A percentile compares a stretch with the other conserved stretches of the same genome.
Evolutionary conservation across 92 coral and sea anemone genomes (phyloP).

Genomic region (Epizoanthus fatuus): DNA sequence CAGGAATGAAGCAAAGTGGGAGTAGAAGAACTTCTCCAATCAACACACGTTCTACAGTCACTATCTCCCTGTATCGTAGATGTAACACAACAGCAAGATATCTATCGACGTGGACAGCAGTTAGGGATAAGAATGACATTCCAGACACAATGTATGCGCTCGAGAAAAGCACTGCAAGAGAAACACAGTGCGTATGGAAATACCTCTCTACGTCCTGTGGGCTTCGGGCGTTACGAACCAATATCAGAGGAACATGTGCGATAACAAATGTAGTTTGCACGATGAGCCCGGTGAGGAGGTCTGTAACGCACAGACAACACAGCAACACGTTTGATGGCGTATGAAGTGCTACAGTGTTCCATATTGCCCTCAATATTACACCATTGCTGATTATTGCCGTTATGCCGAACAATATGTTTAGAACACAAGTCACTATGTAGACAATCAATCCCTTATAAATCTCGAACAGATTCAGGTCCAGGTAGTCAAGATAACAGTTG

Average conservation of each 20-base stretch:
- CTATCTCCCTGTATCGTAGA: not conserved
- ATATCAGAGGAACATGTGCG: not conserved
- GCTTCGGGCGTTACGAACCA: not conserved
- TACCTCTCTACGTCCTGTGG: not conserved
- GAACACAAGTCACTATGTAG: not conserved
- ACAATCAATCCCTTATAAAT: not conserved
- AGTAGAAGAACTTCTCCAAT: not conserved
- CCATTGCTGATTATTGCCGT: not conserved
- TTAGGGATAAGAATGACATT: not conserved
- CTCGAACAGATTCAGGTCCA: not conserved
- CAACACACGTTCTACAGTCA: not conserved
- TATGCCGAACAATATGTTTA: not conserved
- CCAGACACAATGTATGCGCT: not conserved
- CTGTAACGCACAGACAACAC: not conserved
- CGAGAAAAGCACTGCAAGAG: not conserved
- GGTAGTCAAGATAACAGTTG: not conserved
- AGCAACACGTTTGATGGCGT: not conserved
- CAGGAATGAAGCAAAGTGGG: not conserved
- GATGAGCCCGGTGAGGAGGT: not conserved
- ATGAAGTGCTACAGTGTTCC: not conserved
- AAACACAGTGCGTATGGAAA: not conserved
- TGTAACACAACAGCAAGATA: not conserved
- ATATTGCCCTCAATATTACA: not conserved
- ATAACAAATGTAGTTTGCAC: not conserved
- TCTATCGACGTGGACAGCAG: constrained; percentile 7